phyloP scores from a whole-genome alignment of 1,140 invertebrate species.

The Planococcus citri region DNA sequence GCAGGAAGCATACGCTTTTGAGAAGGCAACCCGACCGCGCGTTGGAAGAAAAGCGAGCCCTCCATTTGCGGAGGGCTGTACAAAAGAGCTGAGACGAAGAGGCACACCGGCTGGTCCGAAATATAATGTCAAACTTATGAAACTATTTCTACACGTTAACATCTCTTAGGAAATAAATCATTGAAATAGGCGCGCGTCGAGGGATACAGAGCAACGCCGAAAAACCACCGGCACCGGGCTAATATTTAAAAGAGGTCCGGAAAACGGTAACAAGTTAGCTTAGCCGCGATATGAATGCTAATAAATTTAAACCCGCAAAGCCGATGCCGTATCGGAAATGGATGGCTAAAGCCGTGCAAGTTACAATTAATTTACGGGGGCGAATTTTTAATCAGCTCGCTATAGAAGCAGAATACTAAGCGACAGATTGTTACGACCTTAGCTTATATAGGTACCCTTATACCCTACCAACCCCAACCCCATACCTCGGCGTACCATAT shows the following conservation, averaged over 20 bases:
- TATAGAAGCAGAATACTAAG: not conserved
- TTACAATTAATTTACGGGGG: slow-evolving; percentile 6
- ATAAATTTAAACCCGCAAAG: slow-evolving; percentile 7
- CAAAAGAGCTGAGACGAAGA: too few species aligned
- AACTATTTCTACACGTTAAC: not conserved
- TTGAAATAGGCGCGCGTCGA: not conserved
- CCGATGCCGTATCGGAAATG: not conserved
- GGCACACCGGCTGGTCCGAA: too few species aligned
- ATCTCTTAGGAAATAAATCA: not conserved
- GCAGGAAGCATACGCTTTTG: too few species aligned
- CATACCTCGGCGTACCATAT: not conserved
- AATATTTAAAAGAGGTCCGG: slow-evolving; percentile 6
- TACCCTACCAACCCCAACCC: too few species aligned
- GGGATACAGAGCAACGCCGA: not conserved
- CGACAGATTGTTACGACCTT: slow-evolving; percentile 1
- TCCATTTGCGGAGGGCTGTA: too few species aligned
- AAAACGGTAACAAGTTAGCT: slow-evolving; percentile 2
- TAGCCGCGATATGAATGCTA: not conserved
- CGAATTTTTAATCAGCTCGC: not conserved
- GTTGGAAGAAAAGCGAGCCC: too few species aligned
- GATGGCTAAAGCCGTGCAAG: slow-evolving; percentile 5
- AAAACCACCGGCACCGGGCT: not conserved
- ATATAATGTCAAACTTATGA: not conserved
- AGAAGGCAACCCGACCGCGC: too few species aligned
- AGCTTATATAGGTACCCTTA: too few species aligned